Evolutionary conservation across 2,113 vertebrate genomes (phyloP).

Genomic region (Microcebus tavaratra): DNA sequence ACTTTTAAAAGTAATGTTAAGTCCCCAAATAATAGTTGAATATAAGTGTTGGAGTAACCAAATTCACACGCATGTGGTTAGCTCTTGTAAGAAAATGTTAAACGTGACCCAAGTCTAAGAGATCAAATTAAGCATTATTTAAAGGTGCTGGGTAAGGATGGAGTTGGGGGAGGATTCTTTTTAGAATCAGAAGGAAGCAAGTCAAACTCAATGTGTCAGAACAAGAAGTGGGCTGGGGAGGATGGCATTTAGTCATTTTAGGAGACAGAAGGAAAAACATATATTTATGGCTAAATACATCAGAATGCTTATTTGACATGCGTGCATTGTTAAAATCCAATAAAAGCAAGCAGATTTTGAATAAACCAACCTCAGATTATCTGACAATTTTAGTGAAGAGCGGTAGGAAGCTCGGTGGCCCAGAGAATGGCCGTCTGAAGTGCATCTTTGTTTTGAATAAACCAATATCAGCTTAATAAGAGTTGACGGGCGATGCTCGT

Average conservation of each 20-base stretch:
- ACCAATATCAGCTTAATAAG: slow-evolving; percentile 40
- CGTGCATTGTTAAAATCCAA: slow-evolving; percentile 46
- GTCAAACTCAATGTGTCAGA: background rate
- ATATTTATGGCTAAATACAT: slow-evolving; percentile 42
- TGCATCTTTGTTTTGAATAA: slow-evolving; percentile 67
- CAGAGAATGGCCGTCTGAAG: background rate
- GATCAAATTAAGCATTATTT: background rate
- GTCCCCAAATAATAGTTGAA: background rate
- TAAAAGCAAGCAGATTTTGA: slow-evolving; percentile 53
- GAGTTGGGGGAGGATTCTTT: background rate
- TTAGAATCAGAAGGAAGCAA: background rate
- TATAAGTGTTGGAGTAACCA: background rate
- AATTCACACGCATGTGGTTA: background rate
- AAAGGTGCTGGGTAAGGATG: background rate
- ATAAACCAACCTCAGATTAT: slow-evolving; percentile 59
- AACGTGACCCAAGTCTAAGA: background rate
- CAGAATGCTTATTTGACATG: slow-evolving; percentile 52
- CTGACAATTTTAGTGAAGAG: slow-evolving; percentile 49
- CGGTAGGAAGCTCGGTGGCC: slow-evolving; percentile 37
- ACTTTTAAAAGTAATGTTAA: slow-evolving; percentile 11
- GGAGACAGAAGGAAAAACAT: slow-evolving; percentile 39
- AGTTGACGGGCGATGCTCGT: slow-evolving; percentile 61
- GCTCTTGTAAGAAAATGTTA: slow-evolving; percentile 7
- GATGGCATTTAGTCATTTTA: slow-evolving; percentile 14
- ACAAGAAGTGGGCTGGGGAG: background rate